Conservation (phyloP, 2,113 vertebrate species). For the Tragulus kanchil region DNA sequence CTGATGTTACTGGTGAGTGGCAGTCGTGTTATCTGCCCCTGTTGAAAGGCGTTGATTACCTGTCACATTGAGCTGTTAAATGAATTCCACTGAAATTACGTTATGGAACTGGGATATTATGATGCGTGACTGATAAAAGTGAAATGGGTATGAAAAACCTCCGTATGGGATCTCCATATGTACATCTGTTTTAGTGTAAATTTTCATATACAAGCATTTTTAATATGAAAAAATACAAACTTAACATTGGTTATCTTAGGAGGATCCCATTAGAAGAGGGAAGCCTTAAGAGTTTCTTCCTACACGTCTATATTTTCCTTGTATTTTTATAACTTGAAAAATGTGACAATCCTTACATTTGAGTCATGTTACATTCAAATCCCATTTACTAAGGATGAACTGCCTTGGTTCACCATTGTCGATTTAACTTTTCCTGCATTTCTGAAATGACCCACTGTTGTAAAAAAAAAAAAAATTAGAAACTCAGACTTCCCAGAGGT, state of each 20-base stretch:
- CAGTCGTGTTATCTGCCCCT: not conserved
- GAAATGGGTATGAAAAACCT: constrained; percentile 57
- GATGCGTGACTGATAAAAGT: constrained; percentile 3
- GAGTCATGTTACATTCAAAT: not conserved
- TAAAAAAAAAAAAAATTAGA: not conserved
- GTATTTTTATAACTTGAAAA: not conserved
- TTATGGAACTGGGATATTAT: not conserved
- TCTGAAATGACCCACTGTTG: not conserved
- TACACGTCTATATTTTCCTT: not conserved
- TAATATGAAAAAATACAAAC: constrained; percentile 26
- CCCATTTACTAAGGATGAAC: not conserved
- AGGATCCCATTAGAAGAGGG: not conserved
- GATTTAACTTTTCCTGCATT: not conserved
- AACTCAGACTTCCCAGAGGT: not conserved
- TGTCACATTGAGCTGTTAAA: not conserved
- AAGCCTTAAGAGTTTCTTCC: not conserved
- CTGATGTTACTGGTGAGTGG: not conserved
- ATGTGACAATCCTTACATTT: not conserved
- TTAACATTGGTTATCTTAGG: not conserved
- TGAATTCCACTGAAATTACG: not conserved
- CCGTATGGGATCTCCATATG: not conserved
- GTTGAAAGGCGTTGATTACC: not conserved
- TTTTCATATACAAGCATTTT: constrained; percentile 26
- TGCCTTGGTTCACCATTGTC: not conserved
- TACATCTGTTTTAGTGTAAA: not conserved